Evolutionary conservation across 2,113 vertebrate genomes (phyloP).

Genomic region (Odontophorus gujanensis): DNA sequence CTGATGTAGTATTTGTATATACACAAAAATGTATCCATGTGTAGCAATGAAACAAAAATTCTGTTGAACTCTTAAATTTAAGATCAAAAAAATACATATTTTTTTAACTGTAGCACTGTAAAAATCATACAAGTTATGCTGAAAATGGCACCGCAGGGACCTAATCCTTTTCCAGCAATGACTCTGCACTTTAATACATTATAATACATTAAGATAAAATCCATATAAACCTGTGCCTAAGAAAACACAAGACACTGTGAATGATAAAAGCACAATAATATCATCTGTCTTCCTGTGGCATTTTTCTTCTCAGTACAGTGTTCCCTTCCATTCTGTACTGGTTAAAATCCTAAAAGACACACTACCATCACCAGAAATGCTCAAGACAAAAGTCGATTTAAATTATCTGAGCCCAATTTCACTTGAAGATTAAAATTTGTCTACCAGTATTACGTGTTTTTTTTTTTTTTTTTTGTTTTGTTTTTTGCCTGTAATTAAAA

Average conservation of each 20-base stretch:
- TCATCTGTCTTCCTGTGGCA: not conserved
- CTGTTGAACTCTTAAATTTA: not conserved
- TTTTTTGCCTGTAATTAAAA: not conserved
- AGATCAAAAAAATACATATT: not conserved
- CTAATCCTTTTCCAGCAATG: conserved; percentile 49
- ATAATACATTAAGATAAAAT: conserved; percentile 50
- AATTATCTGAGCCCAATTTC: not conserved
- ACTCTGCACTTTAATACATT: conserved; percentile 60
- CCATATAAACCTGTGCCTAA: conserved; percentile 43
- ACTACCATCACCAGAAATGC: not conserved
- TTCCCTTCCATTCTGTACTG: conserved; percentile 11
- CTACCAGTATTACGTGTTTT: not conserved
- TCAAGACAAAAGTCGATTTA: conserved; percentile 9
- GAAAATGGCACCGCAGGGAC: conserved; percentile 63
- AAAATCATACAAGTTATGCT: conserved; percentile 49
- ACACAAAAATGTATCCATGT: not conserved
- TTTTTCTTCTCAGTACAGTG: not conserved
- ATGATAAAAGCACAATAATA: not conserved
- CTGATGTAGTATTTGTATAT: not conserved
- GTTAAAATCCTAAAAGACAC: conserved; percentile 30
- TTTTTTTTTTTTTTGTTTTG: not conserved
- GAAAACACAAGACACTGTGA: conserved; percentile 49
- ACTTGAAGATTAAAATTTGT: conserved; percentile 15
- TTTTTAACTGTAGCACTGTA: not conserved
- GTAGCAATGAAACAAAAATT: conserved; percentile 21